Base-by-base conservation (phyloP, 2,888 invertebrate genomes). In the Toxonevra muliebris region DNA sequence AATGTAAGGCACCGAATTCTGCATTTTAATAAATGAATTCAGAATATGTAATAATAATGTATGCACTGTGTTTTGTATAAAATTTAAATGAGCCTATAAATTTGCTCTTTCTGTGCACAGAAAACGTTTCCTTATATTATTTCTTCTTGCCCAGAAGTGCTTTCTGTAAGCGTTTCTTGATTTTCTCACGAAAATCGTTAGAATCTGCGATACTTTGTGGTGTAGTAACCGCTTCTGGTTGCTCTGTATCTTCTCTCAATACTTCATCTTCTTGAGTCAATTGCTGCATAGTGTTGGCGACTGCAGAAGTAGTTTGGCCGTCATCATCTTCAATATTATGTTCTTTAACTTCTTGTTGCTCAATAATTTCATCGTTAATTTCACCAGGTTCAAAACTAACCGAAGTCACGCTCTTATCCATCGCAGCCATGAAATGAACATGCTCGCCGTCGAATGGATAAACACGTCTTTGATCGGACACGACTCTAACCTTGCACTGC, bases 131-230 rank as follows among this genome's bases (percentile, higher is more conserved):
- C 7, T 30, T 40, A 2, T 65, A 53, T 76, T 75, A 78, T 72
- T 82, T 82, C 68, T 80, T 82, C 69, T 82, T 83, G 62, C 80
- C 81, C 50, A 83, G 74, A 12, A 84, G 71, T 11, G 82, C 83
- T 61, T 77, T 80, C 63, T 84, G 83, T 5, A 84, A 73, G 5
- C 84, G 80, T 54, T 79, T 79, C 71, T 84, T 84, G 30, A 84
- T 84, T 75, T 82, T 81, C 57, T 83, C 82, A 2, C 83, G 82
- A 57, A 84, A 82, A 71, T 82, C 83, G 65, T 81, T 79, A 2
- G 80, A 73, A 61, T 78, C 76, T 12, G 58, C n/a, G 2, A 42
- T 41, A 7, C 15, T 11, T 4, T 50, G 43, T 13, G 58, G n/a
- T 59, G 48, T 17, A 20, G 43, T 2, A 17, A 30, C 62, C 10